A percentile compares a stretch with the other conserved stretches of the same genome.
Conservation (phyloP, 2,113 vertebrate species). For the Sarotherodon lohbergeri region DNA sequence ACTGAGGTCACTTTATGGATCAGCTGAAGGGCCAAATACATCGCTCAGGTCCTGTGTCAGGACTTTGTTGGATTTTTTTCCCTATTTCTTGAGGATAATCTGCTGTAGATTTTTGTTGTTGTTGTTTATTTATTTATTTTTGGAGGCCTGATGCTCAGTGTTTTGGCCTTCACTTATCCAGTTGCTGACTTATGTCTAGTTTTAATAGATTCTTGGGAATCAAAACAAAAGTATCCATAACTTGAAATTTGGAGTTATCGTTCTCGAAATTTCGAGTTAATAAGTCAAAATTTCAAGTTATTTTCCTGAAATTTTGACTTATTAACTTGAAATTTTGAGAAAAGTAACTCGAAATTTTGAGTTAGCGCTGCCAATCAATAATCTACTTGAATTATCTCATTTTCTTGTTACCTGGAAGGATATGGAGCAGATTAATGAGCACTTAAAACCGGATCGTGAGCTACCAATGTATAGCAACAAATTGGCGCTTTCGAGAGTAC, state of each 20-base stretch:
- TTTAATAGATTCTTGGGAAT: not conserved
- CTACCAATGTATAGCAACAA: not conserved
- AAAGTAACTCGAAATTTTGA: not conserved
- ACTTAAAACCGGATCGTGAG: not conserved
- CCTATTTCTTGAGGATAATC: too few species aligned
- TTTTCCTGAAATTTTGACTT: not conserved
- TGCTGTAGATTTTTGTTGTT: too few species aligned
- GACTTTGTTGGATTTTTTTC: too few species aligned
- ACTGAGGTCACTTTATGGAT: not conserved
- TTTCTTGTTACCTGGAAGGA: not conserved
- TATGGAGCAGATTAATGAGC: not conserved
- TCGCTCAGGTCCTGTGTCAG: not conserved
- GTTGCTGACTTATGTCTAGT: not conserved
- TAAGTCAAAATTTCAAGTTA: not conserved
- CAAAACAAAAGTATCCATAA: not conserved
- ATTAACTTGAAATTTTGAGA: not conserved
- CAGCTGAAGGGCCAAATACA: not conserved
- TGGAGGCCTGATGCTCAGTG: not conserved
- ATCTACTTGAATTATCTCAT: not conserved
- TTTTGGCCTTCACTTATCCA: not conserved
- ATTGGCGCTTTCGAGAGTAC: not conserved
- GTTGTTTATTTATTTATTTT: not conserved
- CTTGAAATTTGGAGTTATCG: not conserved
- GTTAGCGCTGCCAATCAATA: not conserved
- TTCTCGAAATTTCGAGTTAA: too few species aligned